Percentiles rank a stretch among this genome's conserved stretches.
Evolutionary conservation across 2,113 vertebrate species (phyloP).

Genomic region (Podilymbus podiceps): DNA sequence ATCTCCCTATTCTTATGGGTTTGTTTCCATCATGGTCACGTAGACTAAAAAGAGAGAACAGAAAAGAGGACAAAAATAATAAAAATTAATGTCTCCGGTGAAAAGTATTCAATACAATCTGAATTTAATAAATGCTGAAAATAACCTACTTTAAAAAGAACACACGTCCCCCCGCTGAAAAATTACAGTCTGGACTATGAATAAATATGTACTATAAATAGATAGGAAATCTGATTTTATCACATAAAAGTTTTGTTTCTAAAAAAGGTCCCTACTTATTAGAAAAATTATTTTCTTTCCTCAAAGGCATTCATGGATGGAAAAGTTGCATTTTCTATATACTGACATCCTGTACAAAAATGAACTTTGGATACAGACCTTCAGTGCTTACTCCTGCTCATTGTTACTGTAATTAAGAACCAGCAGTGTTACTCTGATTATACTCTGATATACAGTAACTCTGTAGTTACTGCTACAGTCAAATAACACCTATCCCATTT

Average conservation of each 20-base stretch:
- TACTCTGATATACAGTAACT: not conserved
- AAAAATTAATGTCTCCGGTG: not conserved
- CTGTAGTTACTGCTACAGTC: not conserved
- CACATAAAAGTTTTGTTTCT: not conserved
- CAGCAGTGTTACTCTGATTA: not conserved
- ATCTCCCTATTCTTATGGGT: conserved; percentile 71
- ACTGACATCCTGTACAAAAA: not conserved
- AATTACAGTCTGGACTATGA: not conserved
- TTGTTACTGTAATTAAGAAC: not conserved
- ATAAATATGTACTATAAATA: not conserved
- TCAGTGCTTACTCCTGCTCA: not conserved
- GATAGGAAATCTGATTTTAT: not conserved
- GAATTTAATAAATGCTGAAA: conserved; percentile 8
- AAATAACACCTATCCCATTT: not conserved
- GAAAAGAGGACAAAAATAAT: not conserved
- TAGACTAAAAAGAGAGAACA: conserved; percentile 36
- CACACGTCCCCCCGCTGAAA: fast-evolving
- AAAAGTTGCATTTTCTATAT: not conserved
- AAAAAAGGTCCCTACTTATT: not conserved
- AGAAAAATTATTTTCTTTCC: not conserved
- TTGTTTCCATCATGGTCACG: conserved; percentile 37
- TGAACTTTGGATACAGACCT: not conserved
- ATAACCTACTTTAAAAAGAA: not conserved
- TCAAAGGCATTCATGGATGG: not conserved
- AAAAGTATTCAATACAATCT: not conserved